These are phyloP conservation scores for Caranx melampygus DNA, from an alignment of 2,113 vertebrate species.

Conservation along the genomic window DNA sequence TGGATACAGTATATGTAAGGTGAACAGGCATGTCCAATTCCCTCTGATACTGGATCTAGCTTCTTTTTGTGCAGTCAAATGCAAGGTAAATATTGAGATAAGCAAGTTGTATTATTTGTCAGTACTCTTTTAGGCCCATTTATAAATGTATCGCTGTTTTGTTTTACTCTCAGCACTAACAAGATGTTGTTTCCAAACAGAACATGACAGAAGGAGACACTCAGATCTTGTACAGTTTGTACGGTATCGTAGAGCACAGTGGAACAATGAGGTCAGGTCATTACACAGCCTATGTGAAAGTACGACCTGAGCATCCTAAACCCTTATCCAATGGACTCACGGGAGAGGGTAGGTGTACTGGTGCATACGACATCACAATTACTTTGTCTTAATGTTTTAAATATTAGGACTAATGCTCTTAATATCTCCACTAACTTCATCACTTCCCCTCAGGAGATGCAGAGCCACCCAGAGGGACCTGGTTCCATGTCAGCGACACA, in stretches of 20 bases:
- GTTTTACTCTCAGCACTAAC: slow-evolving; percentile 11
- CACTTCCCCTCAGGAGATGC: slow-evolving; percentile 62
- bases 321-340: slow-evolving; percentile 77
- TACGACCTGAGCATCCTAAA: slow-evolving; percentile 77
- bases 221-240: slow-evolving; percentile 90
- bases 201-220: slow-evolving; percentile 84
- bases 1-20: slow-evolving; percentile 92
- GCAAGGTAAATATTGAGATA: slow-evolving; percentile 87
- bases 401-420: not conserved
- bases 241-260: slow-evolving; percentile 96
- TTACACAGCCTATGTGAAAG: slow-evolving; percentile 95
- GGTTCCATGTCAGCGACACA: slow-evolving; percentile 96
- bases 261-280: slow-evolving; percentile 98
- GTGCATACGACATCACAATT: not conserved
- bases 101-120: not conserved
- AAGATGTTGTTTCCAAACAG: slow-evolving; percentile 75
- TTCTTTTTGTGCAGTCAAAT: slow-evolving; percentile 92
- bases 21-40: slow-evolving; percentile 93
- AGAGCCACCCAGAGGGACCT: slow-evolving; percentile 86
- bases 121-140: not conserved
- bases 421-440: not conserved
- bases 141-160: not conserved
- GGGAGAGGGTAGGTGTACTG: slow-evolving; percentile 80
- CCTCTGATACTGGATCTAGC: slow-evolving; percentile 93
- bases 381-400: not conserved